Conservation (phyloP, 2,797 vertebrate genomes). For the Manis pentadactyla region DNA sequence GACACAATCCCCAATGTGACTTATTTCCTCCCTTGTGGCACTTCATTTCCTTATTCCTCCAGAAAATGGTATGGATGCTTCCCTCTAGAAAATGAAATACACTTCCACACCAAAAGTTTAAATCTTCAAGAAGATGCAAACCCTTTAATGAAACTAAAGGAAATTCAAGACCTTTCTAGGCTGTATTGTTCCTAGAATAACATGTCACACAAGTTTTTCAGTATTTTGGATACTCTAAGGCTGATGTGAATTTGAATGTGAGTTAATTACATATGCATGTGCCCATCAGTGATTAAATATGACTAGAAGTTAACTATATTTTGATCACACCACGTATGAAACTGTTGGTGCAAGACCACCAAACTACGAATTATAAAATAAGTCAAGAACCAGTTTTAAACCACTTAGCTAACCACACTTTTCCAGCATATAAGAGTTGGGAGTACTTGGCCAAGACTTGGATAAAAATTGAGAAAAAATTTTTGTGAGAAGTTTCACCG, state of each 20-base stretch:
- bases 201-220: background rate
- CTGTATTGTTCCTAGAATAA: background rate
- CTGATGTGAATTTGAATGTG: background rate
- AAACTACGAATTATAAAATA: background rate
- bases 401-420: background rate
- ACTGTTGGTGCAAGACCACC: background rate
- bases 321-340: background rate
- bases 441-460: background rate
- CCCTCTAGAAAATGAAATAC: background rate
- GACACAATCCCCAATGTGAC: slow-evolving; percentile 41
- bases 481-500: background rate
- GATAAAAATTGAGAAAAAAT: background rate
- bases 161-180: background rate
- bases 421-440: background rate
- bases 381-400: background rate
- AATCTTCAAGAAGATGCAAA: slow-evolving; percentile 24
- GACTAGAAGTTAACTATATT: background rate
- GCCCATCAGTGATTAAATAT: background rate
- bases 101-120: slow-evolving; percentile 61
- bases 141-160: background rate
- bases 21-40: slow-evolving; percentile 13
- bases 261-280: background rate
- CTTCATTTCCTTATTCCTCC: slow-evolving; percentile 55
- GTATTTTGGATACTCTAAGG: background rate
- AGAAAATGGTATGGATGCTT: slow-evolving; percentile 35